These are phyloP conservation scores for Lineus longissimus DNA, from an alignment of 1,140 invertebrate genomes.

Conservation along the genomic window DNA sequence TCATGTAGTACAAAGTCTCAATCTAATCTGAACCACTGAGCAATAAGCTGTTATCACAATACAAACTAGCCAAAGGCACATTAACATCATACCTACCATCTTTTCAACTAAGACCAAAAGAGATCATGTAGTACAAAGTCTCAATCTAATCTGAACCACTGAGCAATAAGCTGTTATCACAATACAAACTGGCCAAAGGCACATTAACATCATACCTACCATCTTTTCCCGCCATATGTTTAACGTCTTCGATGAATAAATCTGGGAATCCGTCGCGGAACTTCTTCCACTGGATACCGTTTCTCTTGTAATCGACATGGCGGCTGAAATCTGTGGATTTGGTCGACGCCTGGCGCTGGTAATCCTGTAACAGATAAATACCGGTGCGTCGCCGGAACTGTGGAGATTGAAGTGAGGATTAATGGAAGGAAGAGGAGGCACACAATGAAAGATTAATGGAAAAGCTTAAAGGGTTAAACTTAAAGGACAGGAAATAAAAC, in stretches of 20 bases:
- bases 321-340: background rate
- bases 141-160: too few species aligned
- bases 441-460: background rate
- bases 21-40: too few species aligned
- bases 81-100: too few species aligned
- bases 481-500: too few species aligned
- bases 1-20: too few species aligned
- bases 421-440: background rate
- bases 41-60: too few species aligned
- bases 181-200: too few species aligned
- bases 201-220: conserved; percentile 32
- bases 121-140: too few species aligned
- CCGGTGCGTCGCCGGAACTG: background rate
- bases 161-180: too few species aligned
- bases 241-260: conserved; percentile 52
- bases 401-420: background rate
- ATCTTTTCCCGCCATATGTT: conserved; percentile 51
- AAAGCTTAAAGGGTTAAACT: background rate
- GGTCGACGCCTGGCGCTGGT: background rate
- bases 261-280: conserved; percentile 54
- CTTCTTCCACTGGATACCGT: conserved; percentile 44
- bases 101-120: too few species aligned
- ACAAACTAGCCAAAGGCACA: too few species aligned
- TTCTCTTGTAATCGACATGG: conserved; percentile 29
- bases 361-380: conserved; percentile 2